Conservation (phyloP, 2,888 invertebrate species). For the Ommatoiulus sabulosus region DNA sequence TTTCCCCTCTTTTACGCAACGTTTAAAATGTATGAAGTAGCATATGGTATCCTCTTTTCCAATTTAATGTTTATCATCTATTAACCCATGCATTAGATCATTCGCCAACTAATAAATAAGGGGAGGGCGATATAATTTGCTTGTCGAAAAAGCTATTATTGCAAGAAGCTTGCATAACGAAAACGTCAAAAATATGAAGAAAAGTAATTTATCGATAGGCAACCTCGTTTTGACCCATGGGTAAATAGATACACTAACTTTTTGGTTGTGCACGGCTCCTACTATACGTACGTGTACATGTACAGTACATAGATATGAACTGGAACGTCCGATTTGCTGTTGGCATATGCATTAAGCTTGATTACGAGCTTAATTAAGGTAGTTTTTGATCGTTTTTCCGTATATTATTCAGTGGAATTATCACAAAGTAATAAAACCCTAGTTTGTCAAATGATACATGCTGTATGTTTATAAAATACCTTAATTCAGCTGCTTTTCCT, state of each 20-base stretch:
- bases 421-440: too few relatives aligned
- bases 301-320: not conserved
- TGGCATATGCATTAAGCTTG: not conserved
- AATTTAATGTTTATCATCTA: not conserved
- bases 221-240: not conserved
- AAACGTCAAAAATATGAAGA: not conserved
- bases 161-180: not conserved
- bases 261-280: not conserved
- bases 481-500: too few relatives aligned
- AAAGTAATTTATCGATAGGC: not conserved
- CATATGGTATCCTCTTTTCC: constrained; percentile 19
- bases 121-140: constrained; percentile 31
- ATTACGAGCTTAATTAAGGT: not conserved
- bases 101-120: constrained; percentile 19
- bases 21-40: not conserved
- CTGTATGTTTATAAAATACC: too few relatives aligned
- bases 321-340: not conserved
- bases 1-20: not conserved
- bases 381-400: too few relatives aligned
- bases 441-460: too few relatives aligned
- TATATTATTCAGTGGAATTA: too few relatives aligned
- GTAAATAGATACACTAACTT: not conserved
- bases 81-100: constrained; percentile 17
- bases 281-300: not conserved
- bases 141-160: constrained; percentile 17